Evolutionary conservation across 2,888 invertebrate genomes (phyloP), one percentile per base, ranked within the genome.

Genomic region (Theristus sp.): DNA sequence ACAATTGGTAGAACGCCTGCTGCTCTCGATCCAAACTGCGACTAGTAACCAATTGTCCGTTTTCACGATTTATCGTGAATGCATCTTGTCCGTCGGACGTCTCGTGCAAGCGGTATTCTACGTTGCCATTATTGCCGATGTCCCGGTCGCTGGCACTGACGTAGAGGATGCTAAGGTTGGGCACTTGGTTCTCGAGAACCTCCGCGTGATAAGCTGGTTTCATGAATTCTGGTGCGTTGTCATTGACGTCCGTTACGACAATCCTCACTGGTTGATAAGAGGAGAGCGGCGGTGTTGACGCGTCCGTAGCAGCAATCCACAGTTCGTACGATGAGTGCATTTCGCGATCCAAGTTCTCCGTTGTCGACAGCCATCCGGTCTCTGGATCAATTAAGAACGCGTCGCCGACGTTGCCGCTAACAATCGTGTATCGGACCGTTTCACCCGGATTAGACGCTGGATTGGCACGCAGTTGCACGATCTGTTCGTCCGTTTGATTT

Each of bases 201-300:
- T 78, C 80, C 0, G 85, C 84, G 66, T 82, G 82, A 73, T 89
- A 89, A 60, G 84, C 83, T 71, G 86, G 84, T 63, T 86, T 86
- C 68, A 83, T 84, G 75, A 93, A 93, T 68, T 84, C 84, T 0
- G 93, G 93, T 66, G 84, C 84, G 74, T 91, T 89, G 74, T 93
- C 93, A 75, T 93, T 93, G 61, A 89, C 85, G 75, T 94, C 94
- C 77, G 89, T 86, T 17, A 94, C 90, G 60, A 87, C 80, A 62
- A 94, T 84, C 70, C 83, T 83, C 1, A 94, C 89, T 3, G 84
- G 85, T 62, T 85, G 81, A 1, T 85, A 83, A 47, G 89, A 89
- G 20, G 25, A 29, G 10, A 62, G 53, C 2, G 61, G 59, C n/a
- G 62, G 59, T 2, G 3, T 49, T n/a, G 53, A 46, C 28, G n/a